phyloP scores from a whole-genome alignment of 2,113 vertebrate genomes.

The Coptodon bakossiorum region DNA sequence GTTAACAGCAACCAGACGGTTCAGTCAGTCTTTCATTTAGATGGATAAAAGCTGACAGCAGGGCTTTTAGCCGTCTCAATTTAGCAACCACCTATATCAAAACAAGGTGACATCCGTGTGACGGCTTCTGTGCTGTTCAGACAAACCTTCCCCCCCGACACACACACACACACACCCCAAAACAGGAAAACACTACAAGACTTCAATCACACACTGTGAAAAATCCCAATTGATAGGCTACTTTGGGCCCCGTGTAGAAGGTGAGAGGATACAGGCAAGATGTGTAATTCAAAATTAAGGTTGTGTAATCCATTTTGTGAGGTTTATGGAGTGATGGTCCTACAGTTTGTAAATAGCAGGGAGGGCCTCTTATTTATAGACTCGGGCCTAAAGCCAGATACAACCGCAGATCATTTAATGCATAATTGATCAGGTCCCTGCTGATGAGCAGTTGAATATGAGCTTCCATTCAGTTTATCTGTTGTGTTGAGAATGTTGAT shows the following conservation, averaged over 20 bases:
- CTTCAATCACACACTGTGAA: background rate
- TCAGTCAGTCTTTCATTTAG: background rate
- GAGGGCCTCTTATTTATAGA: background rate
- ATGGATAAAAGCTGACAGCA: background rate
- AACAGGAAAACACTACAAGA: background rate
- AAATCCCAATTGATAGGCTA: background rate
- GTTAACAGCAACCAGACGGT: background rate
- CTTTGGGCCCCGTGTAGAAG: background rate
- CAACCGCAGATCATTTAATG: slow-evolving; percentile 8
- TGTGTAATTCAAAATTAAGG: background rate
- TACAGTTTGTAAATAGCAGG: background rate
- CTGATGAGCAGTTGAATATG: background rate
- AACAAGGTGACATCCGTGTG: slow-evolving; percentile 30
- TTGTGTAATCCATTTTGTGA: slow-evolving; percentile 4
- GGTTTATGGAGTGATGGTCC: background rate
- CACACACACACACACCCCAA: fast-evolving
- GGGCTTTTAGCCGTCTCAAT: background rate
- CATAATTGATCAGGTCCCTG: background rate
- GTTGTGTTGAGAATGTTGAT: background rate
- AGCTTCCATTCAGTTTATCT: background rate
- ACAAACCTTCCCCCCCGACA: background rate
- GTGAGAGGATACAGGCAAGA: background rate
- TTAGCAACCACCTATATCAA: background rate
- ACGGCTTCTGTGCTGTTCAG: background rate
- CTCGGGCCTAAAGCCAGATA: background rate